phyloP scores from a whole-genome alignment of 2,113 vertebrate genomes.

The Butorides virescens region DNA sequence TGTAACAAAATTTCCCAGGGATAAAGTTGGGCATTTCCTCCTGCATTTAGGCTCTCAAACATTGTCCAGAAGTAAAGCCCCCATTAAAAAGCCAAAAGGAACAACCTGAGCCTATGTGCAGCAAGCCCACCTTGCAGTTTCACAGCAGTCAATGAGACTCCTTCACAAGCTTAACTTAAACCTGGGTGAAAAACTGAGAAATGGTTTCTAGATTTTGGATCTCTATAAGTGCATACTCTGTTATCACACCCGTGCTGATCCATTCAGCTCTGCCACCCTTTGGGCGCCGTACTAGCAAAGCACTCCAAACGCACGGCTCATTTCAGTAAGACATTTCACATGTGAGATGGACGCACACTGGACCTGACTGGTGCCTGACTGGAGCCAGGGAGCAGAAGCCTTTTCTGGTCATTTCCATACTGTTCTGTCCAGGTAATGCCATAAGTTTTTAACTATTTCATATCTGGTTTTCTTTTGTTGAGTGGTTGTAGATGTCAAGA shows the following conservation, averaged over 20 bases:
- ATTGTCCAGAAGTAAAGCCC: not conserved
- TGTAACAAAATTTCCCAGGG: not conserved
- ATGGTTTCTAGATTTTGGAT: not conserved
- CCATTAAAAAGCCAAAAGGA: not conserved
- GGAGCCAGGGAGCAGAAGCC: not conserved
- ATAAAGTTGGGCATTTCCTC: not conserved
- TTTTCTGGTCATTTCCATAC: not conserved
- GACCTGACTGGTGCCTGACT: not conserved
- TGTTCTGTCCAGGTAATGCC: not conserved
- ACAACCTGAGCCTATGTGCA: not conserved
- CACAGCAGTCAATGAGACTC: rapidly evolving
- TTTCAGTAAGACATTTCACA: not conserved
- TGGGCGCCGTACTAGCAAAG: not conserved
- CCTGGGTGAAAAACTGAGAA: not conserved
- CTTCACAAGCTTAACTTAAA: not conserved
- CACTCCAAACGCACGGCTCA: not conserved
- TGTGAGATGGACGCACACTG: not conserved
- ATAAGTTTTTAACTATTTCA: not conserved
- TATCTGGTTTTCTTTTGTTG: not conserved
- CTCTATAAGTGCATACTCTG: rapidly evolving
- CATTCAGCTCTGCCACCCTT: not conserved
- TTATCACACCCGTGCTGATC: not conserved
- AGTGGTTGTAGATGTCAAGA: not conserved
- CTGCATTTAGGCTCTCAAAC: not conserved
- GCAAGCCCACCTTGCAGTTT: not conserved